Percentiles rank a stretch among this genome's conserved stretches.
phyloP scores from a whole-genome alignment of 37 sponge, comb jelly and placozoan species.

The Chondrosia reniformis region DNA sequence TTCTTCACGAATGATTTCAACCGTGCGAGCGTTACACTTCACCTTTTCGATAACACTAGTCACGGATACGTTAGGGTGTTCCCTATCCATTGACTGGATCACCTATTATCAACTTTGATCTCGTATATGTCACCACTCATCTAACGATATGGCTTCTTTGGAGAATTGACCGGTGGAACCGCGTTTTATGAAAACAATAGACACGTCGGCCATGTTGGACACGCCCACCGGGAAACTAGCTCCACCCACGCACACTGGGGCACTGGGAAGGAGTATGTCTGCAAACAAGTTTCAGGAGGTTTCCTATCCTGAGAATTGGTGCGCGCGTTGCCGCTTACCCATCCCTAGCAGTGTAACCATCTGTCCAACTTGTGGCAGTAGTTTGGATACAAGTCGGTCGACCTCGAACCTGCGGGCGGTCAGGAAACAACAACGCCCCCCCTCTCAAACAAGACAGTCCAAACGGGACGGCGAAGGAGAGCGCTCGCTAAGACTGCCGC shows the following conservation, averaged over 20 bases:
- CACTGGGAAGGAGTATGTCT: not conserved
- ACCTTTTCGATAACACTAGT: too few relatives aligned
- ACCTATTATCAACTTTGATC: too few relatives aligned
- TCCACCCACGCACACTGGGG: not conserved
- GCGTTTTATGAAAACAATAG: too few relatives aligned
- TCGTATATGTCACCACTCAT: too few relatives aligned
- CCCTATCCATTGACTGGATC: too few relatives aligned
- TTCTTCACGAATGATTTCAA: conserved; percentile 58
- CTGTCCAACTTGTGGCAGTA: conserved; percentile 19
- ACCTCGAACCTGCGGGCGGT: not conserved
- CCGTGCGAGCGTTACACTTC: conserved; percentile 45
- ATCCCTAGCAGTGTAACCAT: not conserved
- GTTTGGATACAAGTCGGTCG: not conserved
- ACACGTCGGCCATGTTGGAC: too few relatives aligned
- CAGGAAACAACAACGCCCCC: not conserved
- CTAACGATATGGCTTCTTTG: too few relatives aligned
- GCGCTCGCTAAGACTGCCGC: not conserved
- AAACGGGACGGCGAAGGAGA: not conserved
- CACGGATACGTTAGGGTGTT: too few relatives aligned
- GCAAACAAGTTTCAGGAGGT: not conserved
- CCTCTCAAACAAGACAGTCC: not conserved
- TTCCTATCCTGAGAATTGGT: conserved; percentile 24
- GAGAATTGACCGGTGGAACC: too few relatives aligned
- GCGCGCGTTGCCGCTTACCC: conserved; percentile 20
- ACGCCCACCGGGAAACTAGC: not conserved